Base-by-base conservation (phyloP, 1,140 invertebrate species). In the Steinernema khuongi region DNA sequence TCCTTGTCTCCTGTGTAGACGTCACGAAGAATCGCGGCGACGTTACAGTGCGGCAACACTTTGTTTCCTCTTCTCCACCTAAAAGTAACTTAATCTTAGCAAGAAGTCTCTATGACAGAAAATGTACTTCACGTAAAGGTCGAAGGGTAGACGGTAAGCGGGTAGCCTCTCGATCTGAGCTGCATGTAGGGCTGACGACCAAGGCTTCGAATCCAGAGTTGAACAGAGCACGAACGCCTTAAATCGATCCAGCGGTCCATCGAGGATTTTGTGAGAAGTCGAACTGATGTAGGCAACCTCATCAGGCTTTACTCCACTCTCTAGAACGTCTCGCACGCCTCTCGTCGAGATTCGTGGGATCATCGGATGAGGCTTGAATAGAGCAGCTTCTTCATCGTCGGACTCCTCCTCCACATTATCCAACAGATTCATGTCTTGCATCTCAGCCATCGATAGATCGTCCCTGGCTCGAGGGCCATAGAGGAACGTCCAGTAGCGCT, bases 231-330 rank as follows among this genome's bases (percentile, higher is more conserved):
- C 22, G 22, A 60, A 60, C 4, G 50, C 22, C 50, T 60, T 60
- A 26, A 60, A 60, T 26, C 50, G 50, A 60, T 60, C 50, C 50
- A 60, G 22, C 7, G 50, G 50, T 26, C 50, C 50, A 60, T 60
- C 50, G 50, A 60, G 50, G 19, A 17, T 17, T n/a, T 22, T 7
- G 19, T 60, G 14, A 7, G 50, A 14, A 7, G 7, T 60, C 4
- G 50, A 60, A 26, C 50, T 60, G 50, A 60, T 60, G 26, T 60
- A 60, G 2, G 50, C 50, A 22, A 60, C 22, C 50, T 60, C 11
- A 2, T 11, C 11, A 4, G 4, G 50, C 4, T 60, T 11, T 4
- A 60, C 50, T 11, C 50, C 50, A 22, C 50, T 60, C 4, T 60
- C 50, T 11, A 60, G 11, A 26, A 26, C 19, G 11, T 60, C 50